These are phyloP conservation scores for Pseudomyrmex pallidus DNA, from an alignment of 1,140 invertebrate genomes.

Conservation along the genomic window DNA sequence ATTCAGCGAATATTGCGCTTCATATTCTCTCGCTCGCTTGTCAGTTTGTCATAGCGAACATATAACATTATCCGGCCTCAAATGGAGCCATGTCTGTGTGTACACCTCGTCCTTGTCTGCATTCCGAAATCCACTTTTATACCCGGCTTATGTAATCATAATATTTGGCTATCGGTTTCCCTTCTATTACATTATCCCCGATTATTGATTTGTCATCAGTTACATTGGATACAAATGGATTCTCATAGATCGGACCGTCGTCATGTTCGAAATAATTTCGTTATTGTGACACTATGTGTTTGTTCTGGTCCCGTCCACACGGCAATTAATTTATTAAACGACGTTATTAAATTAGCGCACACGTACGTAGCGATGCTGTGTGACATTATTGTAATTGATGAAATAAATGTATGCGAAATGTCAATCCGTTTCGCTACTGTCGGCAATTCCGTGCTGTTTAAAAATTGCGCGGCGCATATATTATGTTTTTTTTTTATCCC, in stretches of 20 bases:
- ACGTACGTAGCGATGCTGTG: background rate
- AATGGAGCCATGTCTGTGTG: background rate
- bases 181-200: background rate
- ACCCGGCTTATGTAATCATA: constrained; percentile 4
- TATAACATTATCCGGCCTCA: constrained; percentile 8
- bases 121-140: constrained; percentile 41
- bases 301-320: too few relatives aligned
- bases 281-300: constrained; percentile 4
- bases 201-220: constrained; percentile 34
- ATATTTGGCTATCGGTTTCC: constrained; percentile 42
- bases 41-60: constrained; percentile 19
- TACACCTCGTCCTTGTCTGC: constrained; percentile 7
- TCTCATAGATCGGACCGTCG: background rate
- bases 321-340: constrained; percentile 32
- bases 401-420: background rate
- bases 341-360: constrained; percentile 6
- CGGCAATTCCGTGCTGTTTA: background rate
- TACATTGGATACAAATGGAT: background rate
- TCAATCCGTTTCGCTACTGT: too few relatives aligned
- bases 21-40: constrained; percentile 27
- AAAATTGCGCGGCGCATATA: background rate
- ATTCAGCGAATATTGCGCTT: constrained; percentile 57
- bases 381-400: background rate
- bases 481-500: too few relatives aligned
- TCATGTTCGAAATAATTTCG: constrained; percentile 22